phyloP scores from a whole-genome alignment of 2,113 vertebrate species.

The Phrynocephalus versicolor region DNA sequence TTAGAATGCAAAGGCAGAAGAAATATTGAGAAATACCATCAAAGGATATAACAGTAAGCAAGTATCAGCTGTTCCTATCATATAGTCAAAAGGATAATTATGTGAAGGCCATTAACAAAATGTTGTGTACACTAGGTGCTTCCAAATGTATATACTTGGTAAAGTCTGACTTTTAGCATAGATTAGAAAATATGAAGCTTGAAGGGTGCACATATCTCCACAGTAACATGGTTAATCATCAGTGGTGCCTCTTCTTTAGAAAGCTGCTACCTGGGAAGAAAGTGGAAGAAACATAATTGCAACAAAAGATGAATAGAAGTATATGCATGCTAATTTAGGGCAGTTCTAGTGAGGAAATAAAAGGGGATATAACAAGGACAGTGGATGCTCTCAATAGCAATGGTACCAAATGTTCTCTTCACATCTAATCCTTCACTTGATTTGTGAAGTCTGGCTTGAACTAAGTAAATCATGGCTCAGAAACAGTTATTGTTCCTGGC shows the following conservation, averaged over 20 bases:
- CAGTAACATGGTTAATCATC: slow-evolving; percentile 1
- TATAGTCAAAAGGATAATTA: not conserved
- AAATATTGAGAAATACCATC: not conserved
- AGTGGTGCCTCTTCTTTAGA: not conserved
- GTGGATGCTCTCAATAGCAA: not conserved
- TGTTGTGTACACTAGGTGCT: not conserved
- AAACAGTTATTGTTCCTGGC: not conserved
- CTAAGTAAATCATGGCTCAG: not conserved
- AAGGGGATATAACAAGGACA: not conserved
- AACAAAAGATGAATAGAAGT: not conserved
- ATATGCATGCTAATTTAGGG: not conserved
- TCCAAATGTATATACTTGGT: not conserved
- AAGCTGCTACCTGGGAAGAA: not conserved
- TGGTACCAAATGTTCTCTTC: not conserved
- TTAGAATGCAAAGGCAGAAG: not conserved
- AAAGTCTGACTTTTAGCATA: not conserved
- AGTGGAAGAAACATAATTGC: not conserved
- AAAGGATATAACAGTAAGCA: not conserved
- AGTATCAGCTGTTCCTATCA: not conserved
- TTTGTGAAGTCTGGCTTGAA: not conserved
- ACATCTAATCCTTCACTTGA: not conserved
- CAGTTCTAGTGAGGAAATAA: not conserved
- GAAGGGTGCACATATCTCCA: not conserved
- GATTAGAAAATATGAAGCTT: not conserved
- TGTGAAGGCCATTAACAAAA: not conserved